Evolutionary conservation across 2,113 vertebrate species (phyloP).

Genomic region (Hydropotes inermis): DNA sequence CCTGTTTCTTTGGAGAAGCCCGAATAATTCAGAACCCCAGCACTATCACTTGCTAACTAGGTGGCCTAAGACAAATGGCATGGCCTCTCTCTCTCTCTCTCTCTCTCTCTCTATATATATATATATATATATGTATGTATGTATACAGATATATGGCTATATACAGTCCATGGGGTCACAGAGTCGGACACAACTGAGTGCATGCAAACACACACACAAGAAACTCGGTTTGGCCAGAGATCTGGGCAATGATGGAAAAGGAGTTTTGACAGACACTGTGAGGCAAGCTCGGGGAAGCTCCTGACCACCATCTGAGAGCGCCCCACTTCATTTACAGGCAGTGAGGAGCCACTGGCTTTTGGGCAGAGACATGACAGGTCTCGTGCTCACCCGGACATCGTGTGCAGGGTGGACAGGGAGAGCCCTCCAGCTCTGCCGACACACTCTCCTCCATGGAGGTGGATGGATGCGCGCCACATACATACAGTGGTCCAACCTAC

Average conservation of each 20-base stretch:
- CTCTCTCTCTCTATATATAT: too few relatives aligned
- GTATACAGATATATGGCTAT: background rate
- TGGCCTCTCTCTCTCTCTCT: background rate
- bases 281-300: background rate
- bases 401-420: background rate
- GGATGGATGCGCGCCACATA: accelerated
- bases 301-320: accelerated
- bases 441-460: background rate
- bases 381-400: background rate
- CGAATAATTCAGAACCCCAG: background rate
- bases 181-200: background rate
- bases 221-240: background rate
- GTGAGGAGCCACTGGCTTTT: background rate
- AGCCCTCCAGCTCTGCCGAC: background rate
- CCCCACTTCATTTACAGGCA: background rate
- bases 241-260: background rate
- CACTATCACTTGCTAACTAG: background rate
- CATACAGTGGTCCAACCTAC: background rate
- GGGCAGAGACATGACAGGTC: background rate
- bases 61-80: background rate
- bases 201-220: background rate
- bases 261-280: background rate
- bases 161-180: background rate
- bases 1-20: background rate
- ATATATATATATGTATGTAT: too few relatives aligned